Evolutionary conservation across 92 coral and sea anemone genomes (phyloP), one percentile per base, ranked within the genome.

Genomic region (Paramuricea clavata): DNA sequence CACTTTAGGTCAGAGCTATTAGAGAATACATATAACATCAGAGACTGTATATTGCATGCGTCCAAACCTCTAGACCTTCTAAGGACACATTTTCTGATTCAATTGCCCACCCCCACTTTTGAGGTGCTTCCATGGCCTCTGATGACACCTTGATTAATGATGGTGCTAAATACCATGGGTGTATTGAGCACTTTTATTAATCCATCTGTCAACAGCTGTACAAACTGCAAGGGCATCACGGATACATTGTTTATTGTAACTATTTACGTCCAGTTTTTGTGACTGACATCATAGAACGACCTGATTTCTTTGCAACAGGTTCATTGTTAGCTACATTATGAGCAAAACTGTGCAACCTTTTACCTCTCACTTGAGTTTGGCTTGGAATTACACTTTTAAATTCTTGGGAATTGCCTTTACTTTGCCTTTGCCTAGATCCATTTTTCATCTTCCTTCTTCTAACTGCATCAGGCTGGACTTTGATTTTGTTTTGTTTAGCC

Each of bases 401-500:
- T 35, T 6, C 69, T 77, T 77, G 67, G 15, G 15, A 56, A 61
- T 77, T 77, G 0, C 82, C 69, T 77, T 77, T 50, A 30, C 82
- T 77, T 77, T 77, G 82, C 69, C 30, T 77, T 56, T 77, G 82
- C 64, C 69, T 77, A 12, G 82, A 77, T 50, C 82, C 82, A 77
- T 77, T 77, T 77, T 1, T 28, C 3, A 12, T 54, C 69, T 77
- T 77, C 69, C 82, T 77, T 56, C 82, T 77, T 32, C 30, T 50
- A 26, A 77, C 82, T 54, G 82, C 69, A 43, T 77, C 82, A n/a
- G 82, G 82, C 31, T 77, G 82, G 69, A 77, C 82, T 56, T 43
- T 43, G 17, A 71, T 71, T 23, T 77, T 77, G 23, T 77, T 77
- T 50, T 47, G 69, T 54, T 77, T 77, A 13, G 44, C 82, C 0